These are phyloP conservation scores for Mallotus villosus DNA, from an alignment of 2,797 vertebrate genomes.

Conservation along the genomic window DNA sequence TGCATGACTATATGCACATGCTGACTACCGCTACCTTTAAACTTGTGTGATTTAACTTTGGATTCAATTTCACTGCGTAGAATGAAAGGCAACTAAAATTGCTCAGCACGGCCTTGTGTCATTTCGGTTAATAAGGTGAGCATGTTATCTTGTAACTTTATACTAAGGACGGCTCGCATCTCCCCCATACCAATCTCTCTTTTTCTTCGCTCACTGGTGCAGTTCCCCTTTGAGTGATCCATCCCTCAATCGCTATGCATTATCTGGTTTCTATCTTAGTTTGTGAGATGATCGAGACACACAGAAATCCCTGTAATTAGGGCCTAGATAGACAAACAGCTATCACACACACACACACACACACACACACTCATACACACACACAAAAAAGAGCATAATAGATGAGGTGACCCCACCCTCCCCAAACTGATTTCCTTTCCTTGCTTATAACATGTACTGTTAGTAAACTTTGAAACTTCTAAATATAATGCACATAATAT, in stretches of 20 bases:
- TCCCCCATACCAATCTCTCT: constrained; percentile 4
- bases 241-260: too few species aligned
- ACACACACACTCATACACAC: not conserved
- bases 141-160: constrained; percentile 39
- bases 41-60: constrained; percentile 61
- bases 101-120: constrained; percentile 53
- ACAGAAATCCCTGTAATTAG: not conserved
- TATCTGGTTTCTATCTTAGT: too few species aligned
- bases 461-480: too few species aligned
- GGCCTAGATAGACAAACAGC: too few species aligned
- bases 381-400: not conserved
- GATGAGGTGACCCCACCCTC: too few species aligned
- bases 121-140: constrained; percentile 50
- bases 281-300: not conserved
- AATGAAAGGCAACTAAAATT: constrained; percentile 60
- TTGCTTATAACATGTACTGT: too few species aligned
- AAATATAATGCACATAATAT: too few species aligned
- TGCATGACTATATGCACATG: constrained; percentile 43
- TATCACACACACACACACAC: not conserved
- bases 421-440: too few species aligned
- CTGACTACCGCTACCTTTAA: constrained; percentile 58
- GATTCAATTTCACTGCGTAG: constrained; percentile 58
- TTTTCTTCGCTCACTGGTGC: too few species aligned
- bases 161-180: constrained; percentile 46
- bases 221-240: too few species aligned